Evolutionary conservation across 2,888 invertebrate genomes (phyloP), one percentile per base, ranked within the genome.

Genomic region (Microctonus hyperodae): DNA sequence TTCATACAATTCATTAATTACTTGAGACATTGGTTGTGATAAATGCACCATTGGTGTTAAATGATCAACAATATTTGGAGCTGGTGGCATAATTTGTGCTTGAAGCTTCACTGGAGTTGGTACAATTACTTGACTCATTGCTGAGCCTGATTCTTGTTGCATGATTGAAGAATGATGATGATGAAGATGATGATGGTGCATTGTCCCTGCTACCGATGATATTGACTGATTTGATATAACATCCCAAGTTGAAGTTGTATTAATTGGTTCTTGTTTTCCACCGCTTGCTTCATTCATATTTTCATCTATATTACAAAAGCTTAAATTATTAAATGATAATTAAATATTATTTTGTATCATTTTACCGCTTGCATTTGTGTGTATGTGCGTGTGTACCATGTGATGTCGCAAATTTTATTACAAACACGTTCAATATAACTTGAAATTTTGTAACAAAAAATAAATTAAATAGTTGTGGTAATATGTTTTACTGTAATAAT

Each of bases 41-140:
- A 85, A 72, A 25, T 83, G 83, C n/a, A 77, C 72, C n/a, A 82
- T 73, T 63, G 79, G 78, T 16, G 75, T 67, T 60, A 78, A 79
- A 67, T 82, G 79, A 11, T 83, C 83, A 0, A 72, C 65, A 6
- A 76, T 72, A 50, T 75, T 81, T 67, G 83, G 85, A 1, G 70
- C 64, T 1, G 79, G 78, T 25, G 80, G 76, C 61, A 83, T 69
- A 61, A 79, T 74, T 35, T 81, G 80, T 20, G 82, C 73, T 68
- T 83, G 81, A 37, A 86, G 78, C 75, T 86, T 86, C 31, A 85
- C 83, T 25, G 86, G 85, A 7, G 85, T 84, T 71, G 85, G 84
- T 68, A 86, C 84, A 73, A 85, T 80, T 22, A 84, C 82, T 76
- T 83, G 83, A 37, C 79, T 75, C 60, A 81, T 77, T 11, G 78